phyloP scores from a whole-genome alignment of 2,113 vertebrate species.

The Sigmodon hispidus region DNA sequence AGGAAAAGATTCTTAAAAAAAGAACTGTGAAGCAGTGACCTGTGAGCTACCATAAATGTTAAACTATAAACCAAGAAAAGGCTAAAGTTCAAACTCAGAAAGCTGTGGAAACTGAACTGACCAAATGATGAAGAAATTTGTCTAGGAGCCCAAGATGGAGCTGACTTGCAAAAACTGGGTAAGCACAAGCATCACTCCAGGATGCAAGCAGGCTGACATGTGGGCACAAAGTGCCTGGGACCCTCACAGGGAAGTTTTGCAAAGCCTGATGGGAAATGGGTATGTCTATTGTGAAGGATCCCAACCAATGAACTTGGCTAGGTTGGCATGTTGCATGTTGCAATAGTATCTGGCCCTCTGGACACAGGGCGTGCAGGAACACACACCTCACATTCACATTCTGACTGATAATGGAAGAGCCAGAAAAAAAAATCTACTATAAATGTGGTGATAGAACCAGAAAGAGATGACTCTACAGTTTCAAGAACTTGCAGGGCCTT shows the following conservation, averaged over 20 bases:
- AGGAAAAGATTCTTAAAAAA: background rate
- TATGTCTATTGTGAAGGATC: background rate
- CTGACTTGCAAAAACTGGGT: background rate
- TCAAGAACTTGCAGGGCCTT: background rate
- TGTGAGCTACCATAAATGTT: background rate
- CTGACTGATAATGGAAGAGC: background rate
- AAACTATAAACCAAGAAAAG: background rate
- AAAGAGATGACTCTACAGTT: background rate
- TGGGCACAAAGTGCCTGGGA: background rate
- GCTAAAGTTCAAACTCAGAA: background rate
- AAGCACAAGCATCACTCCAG: background rate
- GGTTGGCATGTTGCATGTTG: background rate
- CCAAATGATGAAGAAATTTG: background rate
- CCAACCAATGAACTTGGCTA: background rate
- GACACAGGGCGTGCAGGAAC: fast-evolving
- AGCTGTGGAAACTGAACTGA: fast-evolving
- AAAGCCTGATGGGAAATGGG: background rate
- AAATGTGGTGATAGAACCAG: background rate
- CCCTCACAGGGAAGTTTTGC: background rate
- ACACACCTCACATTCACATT: background rate
- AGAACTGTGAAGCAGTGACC: background rate
- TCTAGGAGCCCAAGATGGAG: background rate
- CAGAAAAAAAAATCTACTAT: background rate
- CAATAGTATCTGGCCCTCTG: background rate
- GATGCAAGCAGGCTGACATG: too few species aligned